These are phyloP conservation scores for Conus betulinus DNA, from an alignment of 1,140 invertebrate genomes.

Conservation along the genomic window DNA sequence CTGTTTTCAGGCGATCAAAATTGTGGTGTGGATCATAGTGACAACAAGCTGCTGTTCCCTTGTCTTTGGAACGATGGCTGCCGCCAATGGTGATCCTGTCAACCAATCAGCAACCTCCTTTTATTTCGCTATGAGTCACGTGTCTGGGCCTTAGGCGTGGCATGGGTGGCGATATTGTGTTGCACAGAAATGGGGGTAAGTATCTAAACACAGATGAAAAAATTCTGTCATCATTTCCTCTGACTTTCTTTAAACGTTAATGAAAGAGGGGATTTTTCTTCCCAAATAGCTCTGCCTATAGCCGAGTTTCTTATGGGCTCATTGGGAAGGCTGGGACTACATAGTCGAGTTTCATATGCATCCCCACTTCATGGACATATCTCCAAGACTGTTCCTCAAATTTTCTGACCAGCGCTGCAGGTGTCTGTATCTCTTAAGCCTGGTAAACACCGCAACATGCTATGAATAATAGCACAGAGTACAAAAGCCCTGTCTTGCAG, in stretches of 20 bases:
- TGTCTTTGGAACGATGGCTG: neutral
- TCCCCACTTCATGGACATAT: too few species aligned
- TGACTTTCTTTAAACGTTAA: neutral
- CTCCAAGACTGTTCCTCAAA: too few species aligned
- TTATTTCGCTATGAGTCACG: conserved; percentile 17
- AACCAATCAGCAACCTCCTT: conserved; percentile 7
- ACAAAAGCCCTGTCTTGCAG: too few species aligned
- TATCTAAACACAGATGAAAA: neutral
- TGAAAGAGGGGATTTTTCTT: too few species aligned
- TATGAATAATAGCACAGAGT: too few species aligned
- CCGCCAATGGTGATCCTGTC: neutral
- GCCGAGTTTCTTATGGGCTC: too few species aligned
- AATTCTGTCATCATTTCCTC: neutral
- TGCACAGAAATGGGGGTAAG: neutral
- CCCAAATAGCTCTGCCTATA: too few species aligned
- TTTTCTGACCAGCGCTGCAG: too few species aligned
- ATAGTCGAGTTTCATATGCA: too few species aligned
- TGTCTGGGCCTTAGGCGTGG: conserved; percentile 11
- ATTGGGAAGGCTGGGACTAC: too few species aligned
- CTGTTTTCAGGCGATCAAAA: neutral
- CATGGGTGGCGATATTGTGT: neutral
- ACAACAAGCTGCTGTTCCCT: neutral
- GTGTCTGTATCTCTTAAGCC: too few species aligned
- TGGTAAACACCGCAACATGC: too few species aligned
- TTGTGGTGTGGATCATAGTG: neutral